Evolutionary conservation across 37 sponge, comb jelly and placozoan species (phyloP).

Genomic region (Theonella swinhoei): DNA sequence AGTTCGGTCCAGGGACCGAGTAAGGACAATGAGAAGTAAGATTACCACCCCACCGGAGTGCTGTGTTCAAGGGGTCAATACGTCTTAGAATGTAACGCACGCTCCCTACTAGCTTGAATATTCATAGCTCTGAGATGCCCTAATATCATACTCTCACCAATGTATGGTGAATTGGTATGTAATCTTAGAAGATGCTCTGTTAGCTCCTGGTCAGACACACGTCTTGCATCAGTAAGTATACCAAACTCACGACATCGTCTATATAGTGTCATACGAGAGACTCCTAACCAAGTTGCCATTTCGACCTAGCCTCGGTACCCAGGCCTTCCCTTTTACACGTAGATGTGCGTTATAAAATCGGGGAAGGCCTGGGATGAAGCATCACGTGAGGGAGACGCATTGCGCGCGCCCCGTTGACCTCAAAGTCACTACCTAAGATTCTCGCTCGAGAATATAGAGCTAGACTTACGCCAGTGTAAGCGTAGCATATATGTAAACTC

Average conservation of each 20-base stretch:
- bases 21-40: conserved; percentile 9
- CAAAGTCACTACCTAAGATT: no score
- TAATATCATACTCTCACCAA: conserved; percentile 45
- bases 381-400: no score
- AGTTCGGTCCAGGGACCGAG: conserved; percentile 49
- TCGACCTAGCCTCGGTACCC: no score
- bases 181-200: not conserved
- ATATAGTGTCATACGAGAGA: not conserved
- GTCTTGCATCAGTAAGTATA: not conserved
- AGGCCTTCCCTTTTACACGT: no score
- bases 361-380: no score
- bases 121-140: conserved; percentile 1
- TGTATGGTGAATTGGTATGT: conserved; percentile 3
- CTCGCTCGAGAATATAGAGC: no score
- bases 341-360: no score
- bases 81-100: not conserved
- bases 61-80: conserved; percentile 30
- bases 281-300: not conserved
- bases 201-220: conserved; percentile 12
- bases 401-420: no score
- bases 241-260: conserved; percentile 1
- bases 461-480: no score
- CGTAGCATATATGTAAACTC: no score
- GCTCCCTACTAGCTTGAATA: not conserved
- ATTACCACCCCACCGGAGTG: conserved; percentile 21